Conservation (phyloP, 1,140 invertebrate genomes). For the Drosophila tsacasi region DNA sequence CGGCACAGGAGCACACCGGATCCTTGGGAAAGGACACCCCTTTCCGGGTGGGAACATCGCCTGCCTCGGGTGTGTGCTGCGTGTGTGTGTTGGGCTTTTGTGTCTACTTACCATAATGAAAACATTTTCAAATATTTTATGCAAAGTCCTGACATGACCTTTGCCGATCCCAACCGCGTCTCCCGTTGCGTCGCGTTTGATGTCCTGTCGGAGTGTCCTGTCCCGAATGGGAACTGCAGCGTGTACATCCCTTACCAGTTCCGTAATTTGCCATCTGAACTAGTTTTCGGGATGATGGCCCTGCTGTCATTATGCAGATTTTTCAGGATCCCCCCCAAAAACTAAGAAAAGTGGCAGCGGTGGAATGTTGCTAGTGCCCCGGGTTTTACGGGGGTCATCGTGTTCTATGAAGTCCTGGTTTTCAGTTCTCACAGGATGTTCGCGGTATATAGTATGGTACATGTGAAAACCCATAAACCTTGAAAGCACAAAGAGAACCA, state of each 20-base stretch:
- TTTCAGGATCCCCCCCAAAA: constrained; percentile 33
- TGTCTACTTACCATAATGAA: constrained; percentile 82
- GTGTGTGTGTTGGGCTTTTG: constrained; percentile 60
- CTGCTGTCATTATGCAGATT: constrained; percentile 77
- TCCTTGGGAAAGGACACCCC: constrained; percentile 54
- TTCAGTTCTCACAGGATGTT: constrained; percentile 76
- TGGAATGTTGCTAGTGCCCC: constrained; percentile 27
- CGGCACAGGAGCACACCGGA: constrained; percentile 10
- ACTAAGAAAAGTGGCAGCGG: constrained; percentile 2
- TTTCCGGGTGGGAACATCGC: constrained; percentile 54
- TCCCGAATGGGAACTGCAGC: constrained; percentile 76
- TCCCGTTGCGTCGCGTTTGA: constrained; percentile 49
- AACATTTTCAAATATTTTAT: constrained; percentile 84
- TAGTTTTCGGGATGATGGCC: constrained; percentile 58
- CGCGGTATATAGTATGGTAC: constrained; percentile 46
- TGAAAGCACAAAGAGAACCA: constrained; percentile 71
- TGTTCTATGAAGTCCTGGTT: constrained; percentile 26
- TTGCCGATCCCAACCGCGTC: constrained; percentile 60
- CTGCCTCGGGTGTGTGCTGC: constrained; percentile 10
- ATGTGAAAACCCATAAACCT: constrained; percentile 51
- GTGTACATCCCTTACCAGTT: constrained; percentile 67
- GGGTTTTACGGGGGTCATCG: constrained; percentile 60
- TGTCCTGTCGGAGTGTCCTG: constrained; percentile 58
- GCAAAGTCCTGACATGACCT: constrained; percentile 81
- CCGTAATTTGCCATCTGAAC: constrained; percentile 78